Base-by-base conservation (phyloP, 92 coral and sea anemone species). In the Paragorgia papillata region DNA sequence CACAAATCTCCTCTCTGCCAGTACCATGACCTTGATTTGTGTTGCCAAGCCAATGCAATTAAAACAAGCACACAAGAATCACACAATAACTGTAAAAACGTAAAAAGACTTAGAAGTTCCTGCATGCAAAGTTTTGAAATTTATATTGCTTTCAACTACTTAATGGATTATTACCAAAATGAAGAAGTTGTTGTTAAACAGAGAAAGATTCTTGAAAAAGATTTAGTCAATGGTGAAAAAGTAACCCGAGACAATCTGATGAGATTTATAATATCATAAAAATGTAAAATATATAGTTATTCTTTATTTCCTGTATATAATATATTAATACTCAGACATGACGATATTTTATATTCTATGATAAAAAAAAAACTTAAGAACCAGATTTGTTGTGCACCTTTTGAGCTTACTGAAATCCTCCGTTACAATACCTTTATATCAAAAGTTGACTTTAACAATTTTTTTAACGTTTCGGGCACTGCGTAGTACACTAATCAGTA, bases 1-100 rank as follows among this genome's bases (percentile, higher is more conserved):
- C 85, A 82, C 46, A 71, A 82, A 28, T 73, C 80, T 9, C 81
- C 85, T 9, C 31, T 82, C 7, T 81, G 85, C 26, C n/a, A 30
- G 30, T 73, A 18, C 43, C 85, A 82, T 19, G 75, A 82, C 43
- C 54, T 82, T 12, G 30, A 82, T 63, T 57, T 82, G 1, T 73
- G 67, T 40, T 17, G 9, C 0, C 85, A 82, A 62, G 55, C 80
- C 0, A 73, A 40, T 70, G 5, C 62, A 9, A 61, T 82, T 2
- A 73, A 71, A 31, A 80, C 85, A 0, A 80, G 85, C 69, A 69
- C 30, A 0, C 85, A 80, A 37, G 80, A 80, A 58, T 55, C 70
- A 0, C 68, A 80, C 43, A 80, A 80, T 30, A 7, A 29, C 32
- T 25, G 74, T 7, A 73, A 81, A 61, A 81, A 81, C 25, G 13